Conservation (phyloP, 2,888 invertebrate species). For the Ecdyonurus torrentis region DNA sequence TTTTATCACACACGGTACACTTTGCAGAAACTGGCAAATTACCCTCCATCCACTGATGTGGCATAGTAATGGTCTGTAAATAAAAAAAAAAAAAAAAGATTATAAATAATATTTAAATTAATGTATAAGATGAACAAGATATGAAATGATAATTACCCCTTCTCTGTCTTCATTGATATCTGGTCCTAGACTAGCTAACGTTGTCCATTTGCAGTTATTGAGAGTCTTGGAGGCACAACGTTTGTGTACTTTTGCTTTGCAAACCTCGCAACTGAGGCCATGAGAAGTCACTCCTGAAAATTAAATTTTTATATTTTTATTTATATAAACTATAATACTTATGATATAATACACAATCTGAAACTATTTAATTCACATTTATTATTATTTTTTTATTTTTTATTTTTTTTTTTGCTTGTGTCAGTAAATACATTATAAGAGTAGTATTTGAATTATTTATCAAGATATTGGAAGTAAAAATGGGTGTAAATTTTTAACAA, state of each 20-base stretch:
- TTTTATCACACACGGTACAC: slow-evolving; percentile 86
- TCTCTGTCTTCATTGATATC: slow-evolving; percentile 86
- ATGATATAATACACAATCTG: no score
- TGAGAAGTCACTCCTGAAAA: slow-evolving; percentile 75
- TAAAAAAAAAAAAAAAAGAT: slow-evolving; percentile 15
- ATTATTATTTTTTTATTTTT: no score
- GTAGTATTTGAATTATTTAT: no score
- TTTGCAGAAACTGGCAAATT: slow-evolving; percentile 89
- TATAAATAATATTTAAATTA: not conserved
- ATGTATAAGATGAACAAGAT: not conserved
- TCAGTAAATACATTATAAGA: no score
- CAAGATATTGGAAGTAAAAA: no score
- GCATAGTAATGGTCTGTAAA: slow-evolving; percentile 73
- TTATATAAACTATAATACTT: no score
- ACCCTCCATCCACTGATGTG: slow-evolving; percentile 97
- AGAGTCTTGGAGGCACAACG: slow-evolving; percentile 83
- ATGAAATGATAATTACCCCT: slow-evolving; percentile 42
- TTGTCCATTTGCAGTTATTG: slow-evolving; percentile 96
- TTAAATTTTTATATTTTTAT: no score
- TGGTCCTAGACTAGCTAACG: slow-evolving; percentile 84
- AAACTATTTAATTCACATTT: no score
- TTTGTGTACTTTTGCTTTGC: slow-evolving; percentile 95
- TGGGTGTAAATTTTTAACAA: no score
- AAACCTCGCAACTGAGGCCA: slow-evolving; percentile 91
- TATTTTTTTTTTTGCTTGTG: no score